Base-by-base conservation (phyloP, 1,140 invertebrate species). In the Gryllus bimaculatus region DNA sequence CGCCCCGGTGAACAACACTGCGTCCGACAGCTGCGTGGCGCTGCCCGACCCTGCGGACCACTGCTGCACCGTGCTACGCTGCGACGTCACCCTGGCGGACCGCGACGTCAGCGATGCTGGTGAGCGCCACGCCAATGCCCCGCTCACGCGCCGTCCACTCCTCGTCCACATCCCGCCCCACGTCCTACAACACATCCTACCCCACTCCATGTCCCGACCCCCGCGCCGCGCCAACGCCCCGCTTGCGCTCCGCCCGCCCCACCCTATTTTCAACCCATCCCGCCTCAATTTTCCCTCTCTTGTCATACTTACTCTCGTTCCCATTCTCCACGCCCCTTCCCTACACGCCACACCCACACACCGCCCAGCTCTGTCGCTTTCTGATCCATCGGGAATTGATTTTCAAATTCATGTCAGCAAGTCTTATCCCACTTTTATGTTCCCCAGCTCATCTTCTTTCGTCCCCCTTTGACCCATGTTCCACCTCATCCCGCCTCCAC, bases 31-130 rank as follows among this genome's bases (percentile, higher is more conserved):
- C 81, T 95, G 93, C 83, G 89, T 93, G 18, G 90, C 91, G 82
- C 88, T 94, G 0, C 90, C 90, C 81, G 92, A 94, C 84, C 90
- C 92, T 8, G 90, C 91, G 18, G 95, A 97, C 84, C 84, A 91
- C 1, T 96, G 95, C 83, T 96, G 95, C 82, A 94, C 92, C 73
- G 89, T 94, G 80, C 91, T 94, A 76, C 86, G 94, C 1, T 96
- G 95, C 83, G 93, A 95, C 82, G 93, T 94, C 5, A 92, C 91
- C 4, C 86, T 93, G 12, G 90, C 92, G 79, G 92, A 91, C 81
- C 90, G 93, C 76, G 92, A 93, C 79, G 79, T 80, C 81, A 90
- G 89, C 39, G 87, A 85, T 80, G 74, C 85, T 0, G 87, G 87
- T 78, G 48, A 79, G 76, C 12, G 47, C 47, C 10, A 2, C 54